Conservation (phyloP, 2,113 vertebrate genomes). For the Colossoma macropomum region DNA sequence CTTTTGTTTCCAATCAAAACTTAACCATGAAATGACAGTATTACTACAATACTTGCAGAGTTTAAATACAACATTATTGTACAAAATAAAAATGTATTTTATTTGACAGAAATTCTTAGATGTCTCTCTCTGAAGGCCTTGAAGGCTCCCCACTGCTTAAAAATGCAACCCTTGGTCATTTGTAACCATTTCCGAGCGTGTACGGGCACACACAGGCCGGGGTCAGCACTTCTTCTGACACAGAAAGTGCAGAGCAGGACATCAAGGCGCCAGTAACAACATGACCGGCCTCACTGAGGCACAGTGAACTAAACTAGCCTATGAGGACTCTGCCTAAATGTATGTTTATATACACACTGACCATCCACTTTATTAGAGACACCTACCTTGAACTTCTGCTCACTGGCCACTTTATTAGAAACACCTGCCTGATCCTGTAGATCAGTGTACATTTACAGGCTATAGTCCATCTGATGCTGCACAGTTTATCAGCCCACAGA, state of each 20-base stretch:
- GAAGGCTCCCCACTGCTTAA: not conserved
- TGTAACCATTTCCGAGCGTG: constrained; percentile 41
- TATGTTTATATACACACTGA: too few relatives aligned
- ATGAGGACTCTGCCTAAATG: too few relatives aligned
- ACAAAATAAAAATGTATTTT: too few relatives aligned
- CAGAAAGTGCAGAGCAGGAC: constrained; percentile 44
- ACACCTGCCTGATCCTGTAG: not conserved
- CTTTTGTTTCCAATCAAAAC: too few relatives aligned
- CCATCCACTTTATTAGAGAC: not conserved
- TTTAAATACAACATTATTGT: too few relatives aligned
- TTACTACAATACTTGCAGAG: too few relatives aligned
- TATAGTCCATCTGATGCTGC: too few relatives aligned
- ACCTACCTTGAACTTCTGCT: not conserved
- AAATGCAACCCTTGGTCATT: not conserved
- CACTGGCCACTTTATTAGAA: not conserved
- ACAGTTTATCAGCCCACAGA: too few relatives aligned
- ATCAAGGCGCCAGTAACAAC: not conserved
- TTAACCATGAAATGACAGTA: too few relatives aligned
- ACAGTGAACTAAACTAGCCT: not conserved
- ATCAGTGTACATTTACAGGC: too few relatives aligned
- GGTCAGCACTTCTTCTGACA: constrained; percentile 56
- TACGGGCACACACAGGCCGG: constrained; percentile 25
- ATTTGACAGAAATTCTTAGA: too few relatives aligned
- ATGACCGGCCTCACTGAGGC: not conserved
- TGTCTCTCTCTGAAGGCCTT: too few relatives aligned